Evolutionary conservation across 1,140 invertebrate genomes (phyloP).

Genomic region (Planococcus citri): DNA sequence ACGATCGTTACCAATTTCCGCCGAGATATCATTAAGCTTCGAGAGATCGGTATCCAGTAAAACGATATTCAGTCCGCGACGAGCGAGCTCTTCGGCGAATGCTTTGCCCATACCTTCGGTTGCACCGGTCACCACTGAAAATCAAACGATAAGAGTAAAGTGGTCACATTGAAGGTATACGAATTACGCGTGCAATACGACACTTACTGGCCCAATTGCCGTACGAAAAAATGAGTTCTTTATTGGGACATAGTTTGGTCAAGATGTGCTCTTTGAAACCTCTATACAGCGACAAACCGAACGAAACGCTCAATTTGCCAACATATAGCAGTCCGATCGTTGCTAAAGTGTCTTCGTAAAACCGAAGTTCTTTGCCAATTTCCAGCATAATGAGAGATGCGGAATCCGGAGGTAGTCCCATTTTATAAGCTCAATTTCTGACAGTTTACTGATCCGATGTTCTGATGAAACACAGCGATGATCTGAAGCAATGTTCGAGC

Average conservation of each 20-base stretch:
- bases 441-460: no score
- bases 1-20: constrained; percentile 52
- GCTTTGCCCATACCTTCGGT: constrained; percentile 87
- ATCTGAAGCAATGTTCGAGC: no score
- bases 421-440: constrained; percentile 12
- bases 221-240: neutral
- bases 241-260: neutral
- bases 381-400: constrained; percentile 5
- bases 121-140: constrained; percentile 67
- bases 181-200: no score
- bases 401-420: constrained; percentile 9
- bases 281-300: neutral
- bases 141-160: neutral
- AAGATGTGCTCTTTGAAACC: neutral
- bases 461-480: no score
- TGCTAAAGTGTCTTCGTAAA: constrained; percentile 7
- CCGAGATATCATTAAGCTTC: constrained; percentile 55
- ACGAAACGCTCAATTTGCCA: neutral
- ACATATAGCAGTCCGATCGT: neutral
- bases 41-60: constrained; percentile 64
- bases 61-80: constrained; percentile 61
- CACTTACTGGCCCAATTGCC: constrained; percentile 6
- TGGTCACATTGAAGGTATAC: no score
- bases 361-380: constrained; percentile 15
- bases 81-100: constrained; percentile 69